These are phyloP conservation scores for Oreochromis niloticus DNA, from an alignment of 2,113 vertebrate genomes.

Conservation along the genomic window DNA sequence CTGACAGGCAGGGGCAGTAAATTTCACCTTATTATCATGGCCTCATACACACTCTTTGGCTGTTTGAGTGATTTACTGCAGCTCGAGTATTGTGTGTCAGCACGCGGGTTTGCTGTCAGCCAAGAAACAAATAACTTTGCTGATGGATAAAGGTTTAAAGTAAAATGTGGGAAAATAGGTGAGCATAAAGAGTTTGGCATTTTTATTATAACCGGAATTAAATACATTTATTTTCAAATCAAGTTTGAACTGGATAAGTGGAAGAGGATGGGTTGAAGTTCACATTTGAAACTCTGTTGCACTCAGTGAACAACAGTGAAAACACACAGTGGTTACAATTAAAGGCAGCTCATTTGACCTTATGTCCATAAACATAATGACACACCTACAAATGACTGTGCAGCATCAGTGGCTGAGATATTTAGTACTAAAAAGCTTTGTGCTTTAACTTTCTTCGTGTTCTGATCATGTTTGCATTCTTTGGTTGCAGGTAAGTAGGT, in stretches of 20 bases:
- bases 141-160: background rate
- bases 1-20: slow-evolving; percentile 55
- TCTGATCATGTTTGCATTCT: background rate
- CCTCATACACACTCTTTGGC: slow-evolving; percentile 11
- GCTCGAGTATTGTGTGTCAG: slow-evolving; percentile 2
- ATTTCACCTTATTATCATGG: slow-evolving; percentile 55
- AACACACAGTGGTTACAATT: background rate
- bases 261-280: background rate
- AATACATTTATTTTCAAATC: background rate
- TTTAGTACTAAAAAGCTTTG: background rate
- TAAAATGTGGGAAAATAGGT: background rate
- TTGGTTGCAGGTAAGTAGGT: background rate
- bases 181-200: background rate
- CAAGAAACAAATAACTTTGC: slow-evolving; percentile 14
- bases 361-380: background rate
- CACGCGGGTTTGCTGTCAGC: slow-evolving; percentile 17
- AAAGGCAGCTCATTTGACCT: background rate
- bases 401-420: background rate
- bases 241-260: background rate
- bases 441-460: background rate
- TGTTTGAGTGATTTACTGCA: slow-evolving; percentile 48
- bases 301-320: background rate
- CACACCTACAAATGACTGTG: background rate
- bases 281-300: background rate
- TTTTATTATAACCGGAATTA: background rate